A percentile compares a stretch with the other conserved stretches of the same genome.
phyloP scores from a whole-genome alignment of 2,888 invertebrate genomes.

The Xanthia icteritia region DNA sequence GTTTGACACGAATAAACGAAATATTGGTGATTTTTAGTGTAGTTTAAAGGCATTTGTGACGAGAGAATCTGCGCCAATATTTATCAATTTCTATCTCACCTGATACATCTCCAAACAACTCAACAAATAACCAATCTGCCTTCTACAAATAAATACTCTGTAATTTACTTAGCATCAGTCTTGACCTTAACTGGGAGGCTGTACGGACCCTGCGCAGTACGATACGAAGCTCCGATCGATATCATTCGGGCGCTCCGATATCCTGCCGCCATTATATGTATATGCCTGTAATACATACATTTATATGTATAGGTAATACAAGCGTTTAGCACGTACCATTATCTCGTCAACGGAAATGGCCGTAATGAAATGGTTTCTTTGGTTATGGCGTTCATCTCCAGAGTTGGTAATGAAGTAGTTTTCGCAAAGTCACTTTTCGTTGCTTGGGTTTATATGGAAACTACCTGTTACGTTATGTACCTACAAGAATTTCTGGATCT shows the following conservation, averaged over 20 bases:
- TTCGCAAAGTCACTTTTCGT: not conserved
- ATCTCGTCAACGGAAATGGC: constrained; percentile 42
- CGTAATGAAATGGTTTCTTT: constrained; percentile 3
- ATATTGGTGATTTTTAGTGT: no score
- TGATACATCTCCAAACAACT: not conserved
- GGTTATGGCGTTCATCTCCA: not conserved
- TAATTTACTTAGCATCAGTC: not conserved
- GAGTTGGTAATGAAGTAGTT: constrained; percentile 1
- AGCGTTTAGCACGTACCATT: constrained; percentile 25
- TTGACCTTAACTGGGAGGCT: constrained; percentile 82
- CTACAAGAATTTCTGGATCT: not conserved
- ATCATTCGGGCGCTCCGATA: constrained; percentile 60
- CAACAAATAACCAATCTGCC: not conserved
- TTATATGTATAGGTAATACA: not conserved
- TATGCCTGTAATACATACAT: constrained; percentile 15
- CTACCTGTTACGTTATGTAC: not conserved
- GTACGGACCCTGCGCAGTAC: constrained; percentile 81
- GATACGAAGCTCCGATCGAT: constrained; percentile 73
- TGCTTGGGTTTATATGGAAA: not conserved
- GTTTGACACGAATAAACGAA: no score
- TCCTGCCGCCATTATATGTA: constrained; percentile 41
- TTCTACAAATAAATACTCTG: not conserved
- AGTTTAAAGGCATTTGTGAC: no score
- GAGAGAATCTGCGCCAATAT: no score
- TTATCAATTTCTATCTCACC: not conserved